Evolutionary conservation across 2,113 vertebrate genomes (phyloP).

Genomic region (Peromyscus polionotus): DNA sequence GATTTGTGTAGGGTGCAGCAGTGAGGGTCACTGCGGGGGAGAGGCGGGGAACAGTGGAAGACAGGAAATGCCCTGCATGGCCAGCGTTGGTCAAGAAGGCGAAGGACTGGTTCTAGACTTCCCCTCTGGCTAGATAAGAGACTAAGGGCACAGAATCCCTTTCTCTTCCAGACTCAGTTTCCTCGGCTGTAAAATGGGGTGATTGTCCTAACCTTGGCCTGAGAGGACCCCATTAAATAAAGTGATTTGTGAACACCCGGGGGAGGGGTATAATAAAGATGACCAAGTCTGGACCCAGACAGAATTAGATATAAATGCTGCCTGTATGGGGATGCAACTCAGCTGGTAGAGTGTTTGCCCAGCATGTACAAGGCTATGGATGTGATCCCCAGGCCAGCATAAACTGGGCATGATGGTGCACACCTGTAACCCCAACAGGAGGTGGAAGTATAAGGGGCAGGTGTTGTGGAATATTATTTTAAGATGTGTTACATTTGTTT

Average conservation of each 20-base stretch:
- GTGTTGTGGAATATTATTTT: too few species aligned
- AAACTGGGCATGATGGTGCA: too few species aligned
- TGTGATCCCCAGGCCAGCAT: not conserved
- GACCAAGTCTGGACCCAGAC: not conserved
- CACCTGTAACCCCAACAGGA: not conserved
- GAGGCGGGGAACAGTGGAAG: not conserved
- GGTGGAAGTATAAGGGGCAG: not conserved
- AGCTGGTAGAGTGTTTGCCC: not conserved
- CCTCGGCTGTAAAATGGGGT: not conserved
- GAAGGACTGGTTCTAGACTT: not conserved
- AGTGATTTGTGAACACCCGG: not conserved
- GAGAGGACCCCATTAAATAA: not conserved
- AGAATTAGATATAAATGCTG: not conserved
- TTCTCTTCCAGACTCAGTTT: conserved; percentile 10
- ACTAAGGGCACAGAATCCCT: not conserved
- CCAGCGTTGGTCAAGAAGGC: rapidly evolving
- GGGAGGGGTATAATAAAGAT: not conserved
- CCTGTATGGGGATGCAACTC: not conserved
- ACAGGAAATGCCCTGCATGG: not conserved
- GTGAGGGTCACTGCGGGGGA: not conserved
- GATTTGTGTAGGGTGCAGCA: not conserved
- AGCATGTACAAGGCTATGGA: not conserved
- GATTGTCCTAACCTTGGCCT: not conserved
- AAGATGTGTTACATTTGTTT: too few species aligned
- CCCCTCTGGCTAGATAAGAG: not conserved